A percentile compares a stretch with the other conserved stretches of the same genome.
These are phyloP conservation scores for Chaetura pelagica DNA, from an alignment of 2,113 vertebrate genomes.

Conservation along the genomic window DNA sequence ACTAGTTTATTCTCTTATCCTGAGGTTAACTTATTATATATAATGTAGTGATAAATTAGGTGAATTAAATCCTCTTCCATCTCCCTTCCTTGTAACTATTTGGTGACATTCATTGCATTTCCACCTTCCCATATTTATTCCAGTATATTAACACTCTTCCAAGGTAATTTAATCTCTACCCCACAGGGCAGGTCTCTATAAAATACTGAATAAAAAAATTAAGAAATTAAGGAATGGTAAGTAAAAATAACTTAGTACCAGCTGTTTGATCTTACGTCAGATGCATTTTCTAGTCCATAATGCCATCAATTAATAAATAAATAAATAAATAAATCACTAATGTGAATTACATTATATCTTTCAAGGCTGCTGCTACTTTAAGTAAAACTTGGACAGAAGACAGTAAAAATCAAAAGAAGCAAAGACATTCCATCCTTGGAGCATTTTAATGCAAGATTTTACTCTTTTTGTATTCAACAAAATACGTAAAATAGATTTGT, in stretches of 20 bases:
- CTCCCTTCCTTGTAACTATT: not conserved
- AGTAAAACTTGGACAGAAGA: not conserved
- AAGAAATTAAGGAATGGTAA: not conserved
- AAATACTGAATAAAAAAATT: not conserved
- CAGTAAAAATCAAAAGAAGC: not conserved
- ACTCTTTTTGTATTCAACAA: not conserved
- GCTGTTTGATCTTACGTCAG: not conserved
- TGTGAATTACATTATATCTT: not conserved
- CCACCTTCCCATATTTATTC: not conserved
- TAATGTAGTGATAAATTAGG: not conserved
- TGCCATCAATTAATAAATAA: not conserved
- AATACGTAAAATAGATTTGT: not conserved
- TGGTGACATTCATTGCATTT: not conserved
- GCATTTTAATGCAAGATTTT: not conserved
- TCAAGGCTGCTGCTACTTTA: not conserved
- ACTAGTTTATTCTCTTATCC: constrained; percentile 12
- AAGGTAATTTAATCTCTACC: not conserved
- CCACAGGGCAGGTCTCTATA: not conserved
- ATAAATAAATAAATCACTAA: not conserved
- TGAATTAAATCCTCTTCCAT: not conserved
- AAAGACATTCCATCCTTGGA: not conserved
- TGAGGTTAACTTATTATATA: not conserved
- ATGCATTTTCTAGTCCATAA: not conserved
- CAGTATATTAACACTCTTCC: not conserved
- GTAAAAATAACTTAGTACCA: not conserved